Conservation (phyloP, 2,888 invertebrate genomes). For the Colletes collaris region DNA sequence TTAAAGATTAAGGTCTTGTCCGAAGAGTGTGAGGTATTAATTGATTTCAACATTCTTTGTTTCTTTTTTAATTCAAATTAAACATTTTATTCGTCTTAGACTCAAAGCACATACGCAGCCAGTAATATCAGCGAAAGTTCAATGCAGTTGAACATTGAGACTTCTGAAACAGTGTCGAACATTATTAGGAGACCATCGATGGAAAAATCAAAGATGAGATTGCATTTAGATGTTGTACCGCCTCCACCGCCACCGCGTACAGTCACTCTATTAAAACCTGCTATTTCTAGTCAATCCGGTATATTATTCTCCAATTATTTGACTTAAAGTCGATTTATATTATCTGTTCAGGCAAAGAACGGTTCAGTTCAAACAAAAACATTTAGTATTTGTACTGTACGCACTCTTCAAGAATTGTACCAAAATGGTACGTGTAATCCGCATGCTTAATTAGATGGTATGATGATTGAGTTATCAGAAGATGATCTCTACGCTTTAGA, state of each 20-base stretch:
- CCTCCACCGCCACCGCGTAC: slow-evolving; percentile 80
- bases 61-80: neutral
- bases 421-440: no score
- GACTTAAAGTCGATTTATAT: neutral
- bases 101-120: slow-evolving; percentile 77
- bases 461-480: no score
- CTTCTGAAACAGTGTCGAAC: slow-evolving; percentile 61
- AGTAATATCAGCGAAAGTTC: slow-evolving; percentile 77
- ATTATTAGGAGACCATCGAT: slow-evolving; percentile 77
- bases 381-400: no score
- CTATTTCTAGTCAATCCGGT: slow-evolving; percentile 73
- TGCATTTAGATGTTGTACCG: slow-evolving; percentile 77
- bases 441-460: no score
- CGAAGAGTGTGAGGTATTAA: slow-evolving; percentile 78
- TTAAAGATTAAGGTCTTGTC: slow-evolving; percentile 82
- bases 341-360: no score
- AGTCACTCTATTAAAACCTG: slow-evolving; percentile 77
- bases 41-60: neutral
- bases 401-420: no score
- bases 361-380: no score
- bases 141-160: slow-evolving; percentile 58
- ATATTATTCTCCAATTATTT: slow-evolving; percentile 17
- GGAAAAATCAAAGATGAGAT: slow-evolving; percentile 77
- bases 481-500: no score
- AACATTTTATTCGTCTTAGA: slow-evolving; percentile 55